phyloP scores from a whole-genome alignment of 2,888 invertebrate genomes.

The Phlogophora meticulosa region DNA sequence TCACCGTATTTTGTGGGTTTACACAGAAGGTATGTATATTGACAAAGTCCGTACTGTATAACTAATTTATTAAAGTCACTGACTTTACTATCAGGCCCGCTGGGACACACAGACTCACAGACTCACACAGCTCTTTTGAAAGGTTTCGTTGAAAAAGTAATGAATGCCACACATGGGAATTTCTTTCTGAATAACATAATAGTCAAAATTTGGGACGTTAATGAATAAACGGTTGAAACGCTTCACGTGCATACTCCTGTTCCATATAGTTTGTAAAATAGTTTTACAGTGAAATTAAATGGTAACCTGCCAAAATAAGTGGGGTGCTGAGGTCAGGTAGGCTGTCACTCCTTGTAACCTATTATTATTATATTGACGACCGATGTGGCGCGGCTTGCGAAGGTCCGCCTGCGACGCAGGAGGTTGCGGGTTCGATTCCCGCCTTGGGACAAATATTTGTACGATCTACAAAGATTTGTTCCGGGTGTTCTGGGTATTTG shows the following conservation, averaged over 20 bases:
- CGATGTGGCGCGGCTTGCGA: too few relatives aligned
- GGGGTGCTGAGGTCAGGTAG: too few relatives aligned
- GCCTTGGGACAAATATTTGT: too few relatives aligned
- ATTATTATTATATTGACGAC: too few relatives aligned
- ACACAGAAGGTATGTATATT: background rate
- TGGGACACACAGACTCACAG: slow-evolving; percentile 13
- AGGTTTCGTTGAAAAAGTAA: slow-evolving; percentile 48
- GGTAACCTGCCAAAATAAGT: too few relatives aligned
- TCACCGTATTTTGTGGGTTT: background rate
- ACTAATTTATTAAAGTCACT: slow-evolving; percentile 40
- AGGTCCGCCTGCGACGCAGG: too few relatives aligned
- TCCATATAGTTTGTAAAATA: background rate
- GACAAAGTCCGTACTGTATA: slow-evolving; percentile 1
- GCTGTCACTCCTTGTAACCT: too few relatives aligned
- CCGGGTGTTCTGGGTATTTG: too few relatives aligned
- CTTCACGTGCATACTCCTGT: background rate
- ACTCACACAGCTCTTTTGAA: slow-evolving; percentile 39
- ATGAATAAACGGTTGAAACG: slow-evolving; percentile 27
- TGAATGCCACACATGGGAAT: slow-evolving; percentile 47
- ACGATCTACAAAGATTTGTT: too few relatives aligned
- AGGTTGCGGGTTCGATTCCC: too few relatives aligned
- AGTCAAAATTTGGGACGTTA: slow-evolving; percentile 25
- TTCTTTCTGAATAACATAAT: slow-evolving; percentile 31
- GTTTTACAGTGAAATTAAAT: background rate
- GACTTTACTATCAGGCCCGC: slow-evolving; percentile 34